These are phyloP conservation scores for Coenonympha glycerion DNA, from an alignment of 2,888 invertebrate species.

Conservation along the genomic window DNA sequence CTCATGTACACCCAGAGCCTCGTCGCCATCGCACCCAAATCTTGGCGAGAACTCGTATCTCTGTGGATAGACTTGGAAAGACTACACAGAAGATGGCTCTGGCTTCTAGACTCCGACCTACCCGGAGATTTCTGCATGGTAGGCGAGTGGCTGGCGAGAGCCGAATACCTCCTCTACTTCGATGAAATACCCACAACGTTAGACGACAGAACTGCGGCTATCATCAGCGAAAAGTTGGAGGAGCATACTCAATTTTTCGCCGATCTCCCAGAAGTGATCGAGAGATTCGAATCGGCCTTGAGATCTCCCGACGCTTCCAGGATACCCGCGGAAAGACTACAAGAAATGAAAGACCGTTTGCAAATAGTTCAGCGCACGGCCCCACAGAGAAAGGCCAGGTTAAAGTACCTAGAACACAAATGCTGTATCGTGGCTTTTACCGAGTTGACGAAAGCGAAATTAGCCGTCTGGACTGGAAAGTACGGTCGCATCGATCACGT, in stretches of 20 bases:
- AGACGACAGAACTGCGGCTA: conserved; percentile 91
- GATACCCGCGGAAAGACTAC: conserved; percentile 86
- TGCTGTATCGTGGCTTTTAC: conserved; percentile 95
- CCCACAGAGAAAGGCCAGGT: conserved; percentile 86
- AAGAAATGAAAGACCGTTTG: conserved; percentile 86
- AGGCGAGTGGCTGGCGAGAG: conserved; percentile 93
- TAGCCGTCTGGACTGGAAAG: conserved; percentile 92
- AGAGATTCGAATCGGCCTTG: conserved; percentile 85
- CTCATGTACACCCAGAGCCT: conserved; percentile 87
- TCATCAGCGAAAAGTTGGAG: conserved; percentile 90
- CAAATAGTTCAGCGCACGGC: conserved; percentile 84
- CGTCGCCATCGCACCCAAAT: conserved; percentile 86
- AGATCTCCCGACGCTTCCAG: conserved; percentile 80
- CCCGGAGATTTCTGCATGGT: conserved; percentile 90
- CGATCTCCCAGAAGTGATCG: conserved; percentile 84
- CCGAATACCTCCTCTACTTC: conserved; percentile 86
- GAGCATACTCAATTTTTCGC: conserved; percentile 94
- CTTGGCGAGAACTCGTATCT: conserved; percentile 88
- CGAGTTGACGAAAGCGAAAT: conserved; percentile 90
- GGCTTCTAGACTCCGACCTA: conserved; percentile 88
- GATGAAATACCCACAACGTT: conserved; percentile 89
- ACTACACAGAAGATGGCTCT: conserved; percentile 89
- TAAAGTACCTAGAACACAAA: conserved; percentile 94
- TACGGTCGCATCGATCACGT: conserved; percentile 90
- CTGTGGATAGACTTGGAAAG: conserved; percentile 88